phyloP scores from a whole-genome alignment of 2,888 invertebrate species.

The Zaprionus bogoriensis region DNA sequence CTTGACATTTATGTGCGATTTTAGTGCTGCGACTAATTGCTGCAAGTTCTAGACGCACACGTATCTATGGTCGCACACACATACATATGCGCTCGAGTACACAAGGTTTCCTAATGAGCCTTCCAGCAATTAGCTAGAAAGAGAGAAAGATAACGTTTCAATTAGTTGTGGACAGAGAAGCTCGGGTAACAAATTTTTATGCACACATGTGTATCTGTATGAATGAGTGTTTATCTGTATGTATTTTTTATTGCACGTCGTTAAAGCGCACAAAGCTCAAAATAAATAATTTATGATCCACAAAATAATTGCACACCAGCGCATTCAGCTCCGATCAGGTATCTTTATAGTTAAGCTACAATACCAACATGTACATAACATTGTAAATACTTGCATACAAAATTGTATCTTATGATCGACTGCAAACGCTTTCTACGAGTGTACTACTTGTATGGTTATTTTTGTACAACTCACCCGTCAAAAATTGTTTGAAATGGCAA shows the following conservation, averaged over 20 bases:
- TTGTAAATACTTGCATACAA: no score
- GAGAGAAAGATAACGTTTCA: slow-evolving; percentile 52
- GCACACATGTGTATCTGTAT: not conserved
- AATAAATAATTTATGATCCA: slow-evolving; percentile 48
- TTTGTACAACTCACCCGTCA: no score
- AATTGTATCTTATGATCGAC: no score
- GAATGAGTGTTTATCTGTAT: not conserved
- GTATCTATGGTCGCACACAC: slow-evolving; percentile 4
- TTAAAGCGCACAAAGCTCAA: slow-evolving; percentile 49
- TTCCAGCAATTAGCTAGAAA: slow-evolving; percentile 32
- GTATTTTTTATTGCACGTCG: slow-evolving; percentile 49
- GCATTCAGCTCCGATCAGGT: slow-evolving; percentile 45
- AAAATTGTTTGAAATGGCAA: no score
- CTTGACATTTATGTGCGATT: slow-evolving; percentile 62
- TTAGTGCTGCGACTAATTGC: slow-evolving; percentile 63
- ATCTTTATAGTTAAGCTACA: no score
- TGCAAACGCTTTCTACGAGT: no score
- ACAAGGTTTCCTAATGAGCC: slow-evolving; percentile 36
- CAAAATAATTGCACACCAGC: slow-evolving; percentile 26
- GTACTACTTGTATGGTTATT: no score
- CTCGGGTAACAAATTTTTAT: slow-evolving; percentile 24
- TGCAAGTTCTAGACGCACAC: slow-evolving; percentile 46
- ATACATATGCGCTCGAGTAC: not conserved
- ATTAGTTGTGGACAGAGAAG: slow-evolving; percentile 65
- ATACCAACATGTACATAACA: not conserved